Evolutionary conservation across 2,113 vertebrate genomes (phyloP).

Genomic region (Guaruba guarouba): DNA sequence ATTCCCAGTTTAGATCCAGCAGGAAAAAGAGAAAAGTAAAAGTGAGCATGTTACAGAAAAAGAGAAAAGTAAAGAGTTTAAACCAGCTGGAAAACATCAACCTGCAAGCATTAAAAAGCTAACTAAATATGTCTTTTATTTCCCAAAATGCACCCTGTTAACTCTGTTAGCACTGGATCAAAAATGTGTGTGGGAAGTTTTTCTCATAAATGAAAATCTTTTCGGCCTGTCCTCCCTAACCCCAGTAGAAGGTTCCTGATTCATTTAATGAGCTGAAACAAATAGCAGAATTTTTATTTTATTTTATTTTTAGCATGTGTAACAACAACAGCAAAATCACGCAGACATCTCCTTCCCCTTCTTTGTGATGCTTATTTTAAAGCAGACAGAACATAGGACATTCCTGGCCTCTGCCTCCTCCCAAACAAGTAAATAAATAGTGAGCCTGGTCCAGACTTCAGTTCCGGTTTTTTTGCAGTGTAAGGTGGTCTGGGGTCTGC

Average conservation of each 20-base stretch:
- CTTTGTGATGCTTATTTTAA: not conserved
- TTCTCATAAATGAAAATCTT: not conserved
- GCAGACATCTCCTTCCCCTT: not conserved
- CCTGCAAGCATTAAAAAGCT: not conserved
- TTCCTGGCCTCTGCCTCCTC: not conserved
- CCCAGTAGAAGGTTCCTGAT: not conserved
- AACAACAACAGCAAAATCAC: not conserved
- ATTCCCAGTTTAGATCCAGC: not conserved
- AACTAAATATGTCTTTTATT: not conserved
- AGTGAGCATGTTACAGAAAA: not conserved
- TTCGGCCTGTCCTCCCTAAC: not conserved
- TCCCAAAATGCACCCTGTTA: not conserved
- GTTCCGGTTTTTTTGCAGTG: rapidly evolving
- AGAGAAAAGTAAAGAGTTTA: not conserved
- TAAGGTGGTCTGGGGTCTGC: not conserved
- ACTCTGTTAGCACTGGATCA: not conserved
- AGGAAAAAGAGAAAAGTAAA: not conserved
- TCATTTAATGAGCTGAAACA: not conserved
- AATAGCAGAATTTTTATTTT: not conserved
- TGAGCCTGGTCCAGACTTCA: not conserved
- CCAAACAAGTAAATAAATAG: not conserved
- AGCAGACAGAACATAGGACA: not conserved
- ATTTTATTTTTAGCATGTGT: not conserved
- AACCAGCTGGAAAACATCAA: not conserved
- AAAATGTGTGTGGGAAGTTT: not conserved